Conservation (phyloP, 2,113 vertebrate genomes). For the Illadopsis cleaveri region DNA sequence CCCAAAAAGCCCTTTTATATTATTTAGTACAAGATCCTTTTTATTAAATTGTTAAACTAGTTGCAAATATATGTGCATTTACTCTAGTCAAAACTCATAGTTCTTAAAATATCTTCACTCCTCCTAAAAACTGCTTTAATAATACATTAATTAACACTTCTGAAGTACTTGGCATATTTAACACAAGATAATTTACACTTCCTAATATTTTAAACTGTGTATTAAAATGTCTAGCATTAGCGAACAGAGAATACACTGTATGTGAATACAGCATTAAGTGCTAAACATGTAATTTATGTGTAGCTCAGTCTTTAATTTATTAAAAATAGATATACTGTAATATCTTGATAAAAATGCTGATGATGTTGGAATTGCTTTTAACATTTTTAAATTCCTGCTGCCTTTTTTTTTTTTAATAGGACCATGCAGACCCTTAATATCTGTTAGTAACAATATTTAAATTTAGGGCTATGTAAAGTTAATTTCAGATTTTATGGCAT, state of each 20-base stretch:
- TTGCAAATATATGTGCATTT: neutral
- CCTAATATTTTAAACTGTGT: conserved; percentile 67
- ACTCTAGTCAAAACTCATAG: neutral
- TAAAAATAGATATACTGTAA: neutral
- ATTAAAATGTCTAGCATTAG: conserved; percentile 48
- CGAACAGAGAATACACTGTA: conserved; percentile 32
- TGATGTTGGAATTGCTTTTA: neutral
- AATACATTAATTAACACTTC: conserved; percentile 75
- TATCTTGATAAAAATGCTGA: neutral
- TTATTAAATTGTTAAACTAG: neutral
- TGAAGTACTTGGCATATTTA: conserved; percentile 66
- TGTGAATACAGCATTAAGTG: conserved; percentile 17
- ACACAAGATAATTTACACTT: conserved; percentile 71
- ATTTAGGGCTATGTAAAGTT: neutral
- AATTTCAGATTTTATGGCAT: neutral
- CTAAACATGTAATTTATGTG: conserved; percentile 31
- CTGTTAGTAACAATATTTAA: neutral
- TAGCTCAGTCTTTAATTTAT: neutral
- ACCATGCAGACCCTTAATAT: neutral
- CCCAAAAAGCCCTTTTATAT: neutral
- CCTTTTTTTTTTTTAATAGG: neutral
- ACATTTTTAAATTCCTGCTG: neutral
- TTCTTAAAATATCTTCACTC: conserved; percentile 39
- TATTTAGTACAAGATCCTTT: neutral
- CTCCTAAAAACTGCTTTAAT: conserved; percentile 61